Conservation (phyloP, 2,113 vertebrate genomes). For the Etia nguti region DNA sequence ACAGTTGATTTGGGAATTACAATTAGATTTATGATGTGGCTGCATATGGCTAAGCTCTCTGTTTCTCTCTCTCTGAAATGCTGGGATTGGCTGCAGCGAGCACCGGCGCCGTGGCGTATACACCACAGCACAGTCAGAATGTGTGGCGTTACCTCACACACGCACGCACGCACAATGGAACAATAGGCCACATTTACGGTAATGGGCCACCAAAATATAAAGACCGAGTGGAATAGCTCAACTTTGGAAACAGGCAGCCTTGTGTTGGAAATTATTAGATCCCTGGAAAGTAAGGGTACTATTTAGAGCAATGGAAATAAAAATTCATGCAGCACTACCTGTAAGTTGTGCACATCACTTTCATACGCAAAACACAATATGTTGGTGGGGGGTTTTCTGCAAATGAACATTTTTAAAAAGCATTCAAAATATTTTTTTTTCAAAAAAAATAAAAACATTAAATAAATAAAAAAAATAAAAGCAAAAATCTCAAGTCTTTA, state of each 20-base stretch:
- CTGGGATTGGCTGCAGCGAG: slow-evolving; percentile 48
- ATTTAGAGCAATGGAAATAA: slow-evolving; percentile 41
- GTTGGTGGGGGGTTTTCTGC: neutral
- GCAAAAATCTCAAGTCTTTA: slow-evolving; percentile 75
- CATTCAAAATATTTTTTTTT: neutral
- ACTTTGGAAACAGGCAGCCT: slow-evolving; percentile 46
- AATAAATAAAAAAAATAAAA: neutral
- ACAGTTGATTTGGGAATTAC: slow-evolving; percentile 77
- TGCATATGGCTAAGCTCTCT: slow-evolving; percentile 77
- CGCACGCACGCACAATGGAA: slow-evolving; percentile 37
- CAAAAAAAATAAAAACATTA: neutral
- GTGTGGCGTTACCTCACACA: slow-evolving; percentile 49
- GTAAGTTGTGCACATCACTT: neutral
- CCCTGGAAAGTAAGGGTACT: slow-evolving; percentile 2
- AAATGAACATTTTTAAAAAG: neutral
- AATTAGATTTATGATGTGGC: slow-evolving; percentile 81
- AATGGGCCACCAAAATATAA: slow-evolving; percentile 57
- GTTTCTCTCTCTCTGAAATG: slow-evolving; percentile 51
- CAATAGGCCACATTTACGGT: slow-evolving; percentile 60
- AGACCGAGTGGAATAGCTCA: slow-evolving; percentile 41
- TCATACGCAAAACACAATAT: neutral
- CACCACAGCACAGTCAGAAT: slow-evolving; percentile 49
- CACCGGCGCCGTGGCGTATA: slow-evolving; percentile 56
- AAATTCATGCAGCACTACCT: slow-evolving; percentile 25
- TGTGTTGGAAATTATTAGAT: slow-evolving; percentile 58